phyloP scores from a whole-genome alignment of 2,113 vertebrate species.

The Holacanthus passer region DNA sequence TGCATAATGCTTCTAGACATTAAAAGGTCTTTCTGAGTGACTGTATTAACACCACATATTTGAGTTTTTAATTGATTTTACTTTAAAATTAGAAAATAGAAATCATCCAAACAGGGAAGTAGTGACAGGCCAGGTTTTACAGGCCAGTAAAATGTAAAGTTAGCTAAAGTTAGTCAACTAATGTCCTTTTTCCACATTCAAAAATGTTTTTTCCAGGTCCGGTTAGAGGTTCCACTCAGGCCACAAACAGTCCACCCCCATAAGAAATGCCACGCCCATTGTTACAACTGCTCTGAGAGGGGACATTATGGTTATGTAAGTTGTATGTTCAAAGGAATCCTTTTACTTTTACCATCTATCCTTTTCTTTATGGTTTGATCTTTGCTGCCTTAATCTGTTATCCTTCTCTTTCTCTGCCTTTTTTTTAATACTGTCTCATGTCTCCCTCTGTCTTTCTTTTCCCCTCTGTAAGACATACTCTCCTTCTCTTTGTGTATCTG shows the following conservation, averaged over 20 bases:
- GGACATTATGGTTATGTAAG: constrained; percentile 78
- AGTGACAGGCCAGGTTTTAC: not conserved
- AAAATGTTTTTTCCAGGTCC: constrained; percentile 41
- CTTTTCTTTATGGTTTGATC: not conserved
- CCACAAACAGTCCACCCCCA: constrained; percentile 1
- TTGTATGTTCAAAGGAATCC: not conserved
- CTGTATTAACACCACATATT: not conserved
- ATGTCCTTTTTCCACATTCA: not conserved
- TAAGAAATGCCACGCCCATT: constrained; percentile 28
- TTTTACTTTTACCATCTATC: not conserved
- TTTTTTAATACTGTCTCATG: not conserved
- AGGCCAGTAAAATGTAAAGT: not conserved
- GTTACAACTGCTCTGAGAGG: constrained; percentile 77
- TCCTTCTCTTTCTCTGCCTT: not conserved
- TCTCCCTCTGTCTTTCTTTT: not conserved
- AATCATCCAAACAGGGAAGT: not conserved
- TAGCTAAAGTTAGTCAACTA: not conserved
- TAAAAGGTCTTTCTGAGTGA: not conserved
- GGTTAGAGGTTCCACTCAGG: constrained; percentile 51
- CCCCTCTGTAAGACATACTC: not conserved
- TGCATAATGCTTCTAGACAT: not conserved
- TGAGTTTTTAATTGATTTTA: not conserved
- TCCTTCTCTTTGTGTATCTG: not conserved
- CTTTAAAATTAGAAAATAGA: not conserved
- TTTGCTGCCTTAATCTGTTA: not conserved